A percentile compares a stretch with the other conserved stretches of the same genome.
phyloP scores from a whole-genome alignment of 2,113 vertebrate genomes.

The Chitala chitala region DNA sequence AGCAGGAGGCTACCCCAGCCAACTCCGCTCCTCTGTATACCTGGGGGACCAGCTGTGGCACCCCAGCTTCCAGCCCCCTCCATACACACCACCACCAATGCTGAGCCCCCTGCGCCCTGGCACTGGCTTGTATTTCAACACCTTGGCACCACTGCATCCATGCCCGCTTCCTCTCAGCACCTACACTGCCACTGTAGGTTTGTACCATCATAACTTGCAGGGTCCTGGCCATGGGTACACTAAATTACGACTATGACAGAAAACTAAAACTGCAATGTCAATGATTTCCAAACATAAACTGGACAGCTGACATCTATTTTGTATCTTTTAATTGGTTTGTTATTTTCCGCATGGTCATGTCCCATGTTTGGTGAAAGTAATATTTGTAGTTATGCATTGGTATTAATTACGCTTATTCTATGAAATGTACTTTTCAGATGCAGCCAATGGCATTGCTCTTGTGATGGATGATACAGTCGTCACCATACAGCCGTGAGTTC shows the following conservation, averaged over 20 bases:
- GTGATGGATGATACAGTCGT: conserved; percentile 55
- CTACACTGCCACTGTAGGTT: conserved; percentile 44
- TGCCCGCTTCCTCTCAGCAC: conserved; percentile 27
- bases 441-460: conserved; percentile 42
- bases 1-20: conserved; percentile 47
- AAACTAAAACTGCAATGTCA: too few relatives aligned
- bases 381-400: not conserved
- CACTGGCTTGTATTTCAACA: conserved; percentile 64
- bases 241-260: not conserved
- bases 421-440: conserved; percentile 32
- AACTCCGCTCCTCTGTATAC: conserved; percentile 53
- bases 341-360: not conserved
- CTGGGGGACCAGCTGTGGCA: conserved; percentile 54
- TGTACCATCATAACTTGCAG: not conserved
- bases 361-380: not conserved
- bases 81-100: conserved; percentile 67
- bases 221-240: not conserved
- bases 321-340: too few relatives aligned
- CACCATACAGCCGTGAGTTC: conserved; percentile 62
- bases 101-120: conserved; percentile 64
- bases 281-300: too few relatives aligned
- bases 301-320: too few relatives aligned
- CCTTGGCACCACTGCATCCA: conserved; percentile 35
- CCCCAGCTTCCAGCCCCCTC: conserved; percentile 50
- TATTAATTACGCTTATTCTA: not conserved